phyloP scores from a whole-genome alignment of 2,113 vertebrate genomes.

The Phalacrocorax pelagicus region DNA sequence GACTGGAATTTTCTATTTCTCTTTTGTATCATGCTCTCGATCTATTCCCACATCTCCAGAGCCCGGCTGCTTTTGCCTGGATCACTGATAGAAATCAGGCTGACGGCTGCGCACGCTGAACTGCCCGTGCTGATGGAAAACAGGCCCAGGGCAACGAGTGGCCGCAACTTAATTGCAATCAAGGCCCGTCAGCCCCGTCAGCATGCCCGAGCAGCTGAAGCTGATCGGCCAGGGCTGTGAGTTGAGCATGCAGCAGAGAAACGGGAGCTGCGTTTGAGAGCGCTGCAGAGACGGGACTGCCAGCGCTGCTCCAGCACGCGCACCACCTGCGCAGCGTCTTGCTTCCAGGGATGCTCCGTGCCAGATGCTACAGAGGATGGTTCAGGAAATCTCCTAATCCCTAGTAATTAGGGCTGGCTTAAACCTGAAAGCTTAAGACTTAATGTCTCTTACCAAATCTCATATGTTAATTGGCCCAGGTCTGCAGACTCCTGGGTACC shows the following conservation, averaged over 20 bases:
- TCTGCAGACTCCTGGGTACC: neutral
- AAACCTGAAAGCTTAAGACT: neutral
- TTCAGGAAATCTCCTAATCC: neutral
- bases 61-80: neutral
- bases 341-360: neutral
- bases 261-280: rapidly evolving
- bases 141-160: neutral
- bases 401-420: neutral
- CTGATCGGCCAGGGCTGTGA: neutral
- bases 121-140: neutral
- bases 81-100: neutral
- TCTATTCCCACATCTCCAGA: neutral
- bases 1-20: neutral
- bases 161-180: neutral
- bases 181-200: neutral
- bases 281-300: neutral
- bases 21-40: rapidly evolving
- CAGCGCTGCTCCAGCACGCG: neutral
- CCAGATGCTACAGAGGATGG: neutral
- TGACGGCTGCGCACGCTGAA: neutral
- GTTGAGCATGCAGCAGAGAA: neutral
- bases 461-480: neutral
- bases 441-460: neutral
- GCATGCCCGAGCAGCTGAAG: neutral
- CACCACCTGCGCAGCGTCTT: neutral